Evolutionary conservation across 1,140 invertebrate genomes (phyloP).

Genomic region (Stegodyphus mimosarum): DNA sequence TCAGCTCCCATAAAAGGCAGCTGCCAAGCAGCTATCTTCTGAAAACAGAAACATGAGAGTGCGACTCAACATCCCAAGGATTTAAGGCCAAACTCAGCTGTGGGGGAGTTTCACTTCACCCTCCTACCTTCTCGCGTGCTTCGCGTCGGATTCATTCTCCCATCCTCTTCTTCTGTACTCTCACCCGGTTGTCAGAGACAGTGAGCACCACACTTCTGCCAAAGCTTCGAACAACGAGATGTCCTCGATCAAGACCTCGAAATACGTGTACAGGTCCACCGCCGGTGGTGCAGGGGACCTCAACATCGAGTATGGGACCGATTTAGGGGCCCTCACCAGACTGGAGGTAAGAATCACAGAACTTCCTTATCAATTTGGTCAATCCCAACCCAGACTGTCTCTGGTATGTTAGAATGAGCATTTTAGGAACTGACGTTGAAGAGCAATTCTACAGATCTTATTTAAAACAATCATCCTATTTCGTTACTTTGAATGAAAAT

Average conservation of each 20-base stretch:
- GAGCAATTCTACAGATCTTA: too few species aligned
- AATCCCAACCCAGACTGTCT: too few species aligned
- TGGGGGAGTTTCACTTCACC: constrained; percentile 50
- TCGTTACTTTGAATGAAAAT: too few species aligned
- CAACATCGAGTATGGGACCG: constrained; percentile 92
- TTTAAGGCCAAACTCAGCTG: constrained; percentile 48
- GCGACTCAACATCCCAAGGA: neutral
- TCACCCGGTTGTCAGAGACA: neutral
- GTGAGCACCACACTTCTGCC: neutral
- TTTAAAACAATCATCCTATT: too few species aligned
- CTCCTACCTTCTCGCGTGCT: neutral
- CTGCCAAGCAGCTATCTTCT: neutral
- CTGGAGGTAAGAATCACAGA: constrained; percentile 82
- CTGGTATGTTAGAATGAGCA: too few species aligned
- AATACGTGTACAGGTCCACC: constrained; percentile 87
- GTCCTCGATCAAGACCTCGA: constrained; percentile 80
- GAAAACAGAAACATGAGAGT: constrained; percentile 58
- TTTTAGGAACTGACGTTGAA: too few species aligned
- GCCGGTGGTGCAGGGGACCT: constrained; percentile 83
- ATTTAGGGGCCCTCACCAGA: constrained; percentile 89
- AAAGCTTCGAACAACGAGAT: neutral
- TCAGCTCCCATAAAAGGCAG: constrained; percentile 44
- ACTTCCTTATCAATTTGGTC: too few species aligned
- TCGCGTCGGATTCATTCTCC: neutral
- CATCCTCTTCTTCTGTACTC: neutral